phyloP scores from a whole-genome alignment of 1,140 invertebrate species.

The Lepidotrigona ventralis region DNA sequence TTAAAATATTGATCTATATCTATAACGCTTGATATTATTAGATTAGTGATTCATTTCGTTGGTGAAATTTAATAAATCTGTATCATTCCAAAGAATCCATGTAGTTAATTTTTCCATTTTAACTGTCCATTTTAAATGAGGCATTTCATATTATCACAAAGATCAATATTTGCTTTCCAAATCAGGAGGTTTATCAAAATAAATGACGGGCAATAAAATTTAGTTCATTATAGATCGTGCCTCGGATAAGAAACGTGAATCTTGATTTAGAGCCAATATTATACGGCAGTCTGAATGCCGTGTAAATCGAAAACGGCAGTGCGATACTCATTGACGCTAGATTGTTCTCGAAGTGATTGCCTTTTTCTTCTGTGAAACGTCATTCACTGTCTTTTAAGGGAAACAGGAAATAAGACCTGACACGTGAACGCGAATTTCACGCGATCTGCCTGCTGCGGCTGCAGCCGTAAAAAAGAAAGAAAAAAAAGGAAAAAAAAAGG shows the following conservation, averaged over 20 bases:
- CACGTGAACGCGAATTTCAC: constrained; percentile 23
- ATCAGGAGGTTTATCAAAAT: not conserved
- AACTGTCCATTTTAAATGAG: too few relatives aligned
- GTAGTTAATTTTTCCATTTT: not conserved
- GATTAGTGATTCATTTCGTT: not conserved
- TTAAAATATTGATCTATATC: not conserved
- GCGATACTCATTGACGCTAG: constrained; percentile 18
- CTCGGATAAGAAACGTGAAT: not conserved
- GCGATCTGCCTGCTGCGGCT: constrained; percentile 34
- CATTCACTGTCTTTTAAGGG: constrained; percentile 34
- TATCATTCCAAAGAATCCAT: not conserved
- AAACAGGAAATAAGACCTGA: constrained; percentile 27
- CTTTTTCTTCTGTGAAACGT: constrained; percentile 25
- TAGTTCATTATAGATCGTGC: constrained; percentile 1
- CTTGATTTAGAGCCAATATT: constrained; percentile 36
- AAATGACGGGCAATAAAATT: constrained; percentile 11
- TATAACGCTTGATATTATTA: too few relatives aligned
- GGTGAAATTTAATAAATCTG: not conserved
- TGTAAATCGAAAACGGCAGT: constrained; percentile 29
- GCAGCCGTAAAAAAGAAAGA: constrained; percentile 26
- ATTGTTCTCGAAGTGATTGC: constrained; percentile 42
- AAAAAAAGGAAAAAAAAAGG: too few relatives aligned
- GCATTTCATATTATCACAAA: not conserved
- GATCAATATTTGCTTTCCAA: not conserved
- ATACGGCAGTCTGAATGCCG: constrained; percentile 12